These are phyloP conservation scores for Pheosia gnoma DNA, from an alignment of 2,888 invertebrate genomes.

Conservation along the genomic window DNA sequence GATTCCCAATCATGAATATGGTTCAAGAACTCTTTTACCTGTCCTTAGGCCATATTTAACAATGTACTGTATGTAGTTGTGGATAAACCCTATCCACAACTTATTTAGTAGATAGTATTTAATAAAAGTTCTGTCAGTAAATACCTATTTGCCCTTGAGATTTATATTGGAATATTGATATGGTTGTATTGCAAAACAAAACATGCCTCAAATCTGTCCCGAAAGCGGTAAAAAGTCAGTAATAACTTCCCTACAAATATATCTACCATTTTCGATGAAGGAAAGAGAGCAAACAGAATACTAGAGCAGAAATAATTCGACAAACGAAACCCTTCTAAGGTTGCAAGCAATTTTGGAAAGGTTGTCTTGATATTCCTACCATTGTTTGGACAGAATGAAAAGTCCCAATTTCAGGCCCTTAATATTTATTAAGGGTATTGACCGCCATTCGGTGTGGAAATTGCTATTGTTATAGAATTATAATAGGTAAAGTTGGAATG, in stretches of 20 bases:
- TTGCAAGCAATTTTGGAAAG: slow-evolving; percentile 32
- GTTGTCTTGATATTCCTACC: slow-evolving; percentile 35
- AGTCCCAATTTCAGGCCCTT: slow-evolving; percentile 39
- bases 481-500: slow-evolving; percentile 46
- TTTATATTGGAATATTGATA: no score
- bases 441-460: slow-evolving; percentile 43
- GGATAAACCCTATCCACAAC: no score
- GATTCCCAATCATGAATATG: no score
- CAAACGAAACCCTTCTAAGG: slow-evolving; percentile 19
- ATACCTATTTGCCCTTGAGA: no score
- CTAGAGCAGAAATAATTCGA: slow-evolving; percentile 20
- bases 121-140: no score
- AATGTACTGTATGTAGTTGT: no score
- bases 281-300: slow-evolving; percentile 10
- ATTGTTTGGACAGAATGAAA: slow-evolving; percentile 46
- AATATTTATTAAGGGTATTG: slow-evolving; percentile 52
- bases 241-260: slow-evolving; percentile 9
- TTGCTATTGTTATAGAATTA: slow-evolving; percentile 48
- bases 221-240: background rate
- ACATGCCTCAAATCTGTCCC: background rate
- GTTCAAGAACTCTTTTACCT: no score
- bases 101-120: no score
- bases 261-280: slow-evolving; percentile 10
- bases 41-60: no score
- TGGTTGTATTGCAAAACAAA: no score